Evolutionary conservation across 92 coral and sea anemone species (phyloP).

Genomic region (Palythoa heliodiscus): DNA sequence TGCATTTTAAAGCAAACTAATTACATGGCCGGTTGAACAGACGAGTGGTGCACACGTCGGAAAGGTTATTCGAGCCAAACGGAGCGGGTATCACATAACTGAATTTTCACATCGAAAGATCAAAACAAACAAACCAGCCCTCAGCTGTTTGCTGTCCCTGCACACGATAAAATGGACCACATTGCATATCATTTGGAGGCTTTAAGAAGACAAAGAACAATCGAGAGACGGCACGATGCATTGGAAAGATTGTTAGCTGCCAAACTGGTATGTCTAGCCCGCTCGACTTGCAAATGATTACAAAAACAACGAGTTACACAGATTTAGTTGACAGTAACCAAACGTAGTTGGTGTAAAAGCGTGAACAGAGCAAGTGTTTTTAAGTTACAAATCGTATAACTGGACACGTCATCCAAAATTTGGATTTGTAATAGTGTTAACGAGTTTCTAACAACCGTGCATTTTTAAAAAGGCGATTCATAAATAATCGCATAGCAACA

Average conservation of each 20-base stretch:
- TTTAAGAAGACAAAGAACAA: slow-evolving; percentile 67
- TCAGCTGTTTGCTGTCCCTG: neutral
- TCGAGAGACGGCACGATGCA: slow-evolving; percentile 64
- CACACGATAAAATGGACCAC: slow-evolving; percentile 51
- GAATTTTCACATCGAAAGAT: neutral
- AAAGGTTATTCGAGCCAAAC: slow-evolving; percentile 24
- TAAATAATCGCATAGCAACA: too few species aligned
- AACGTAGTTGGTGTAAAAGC: neutral
- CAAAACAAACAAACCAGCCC: neutral
- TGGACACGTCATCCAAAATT: neutral
- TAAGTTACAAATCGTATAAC: neutral
- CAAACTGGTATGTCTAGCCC: slow-evolving; percentile 26
- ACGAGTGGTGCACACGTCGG: neutral
- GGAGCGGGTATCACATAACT: neutral
- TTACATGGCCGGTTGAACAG: slow-evolving; percentile 2
- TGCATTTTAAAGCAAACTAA: neutral
- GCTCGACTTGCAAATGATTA: too few species aligned
- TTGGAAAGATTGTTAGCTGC: slow-evolving; percentile 44
- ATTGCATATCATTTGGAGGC: slow-evolving; percentile 81
- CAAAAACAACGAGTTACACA: too few species aligned
- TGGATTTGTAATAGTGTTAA: neutral
- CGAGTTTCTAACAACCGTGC: neutral
- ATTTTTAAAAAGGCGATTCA: too few species aligned
- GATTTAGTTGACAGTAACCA: neutral
- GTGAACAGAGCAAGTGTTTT: neutral